A percentile compares a stretch with the other conserved stretches of the same genome.
These are phyloP conservation scores for Drosophila mayri DNA, from an alignment of 1,140 invertebrate genomes.

Conservation along the genomic window DNA sequence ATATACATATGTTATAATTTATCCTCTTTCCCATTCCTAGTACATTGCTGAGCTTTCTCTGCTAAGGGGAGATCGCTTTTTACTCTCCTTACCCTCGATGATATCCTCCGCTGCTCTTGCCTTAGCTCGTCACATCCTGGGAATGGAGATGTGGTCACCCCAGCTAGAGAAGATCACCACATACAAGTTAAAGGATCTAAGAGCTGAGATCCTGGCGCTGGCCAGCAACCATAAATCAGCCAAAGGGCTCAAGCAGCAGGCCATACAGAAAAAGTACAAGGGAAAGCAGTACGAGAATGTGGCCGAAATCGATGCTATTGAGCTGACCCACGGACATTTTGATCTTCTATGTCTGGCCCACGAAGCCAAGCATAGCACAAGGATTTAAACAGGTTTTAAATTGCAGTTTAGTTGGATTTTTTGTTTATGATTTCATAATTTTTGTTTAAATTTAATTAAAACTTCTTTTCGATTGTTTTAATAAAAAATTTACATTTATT, in stretches of 20 bases:
- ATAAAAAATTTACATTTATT: constrained; percentile 57
- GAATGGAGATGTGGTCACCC: constrained; percentile 88
- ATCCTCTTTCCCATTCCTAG: constrained; percentile 85
- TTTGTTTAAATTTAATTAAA: neutral
- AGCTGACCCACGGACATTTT: constrained; percentile 53
- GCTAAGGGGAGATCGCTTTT: constrained; percentile 93
- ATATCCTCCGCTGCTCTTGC: constrained; percentile 93
- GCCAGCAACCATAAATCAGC: constrained; percentile 89
- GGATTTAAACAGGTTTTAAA: neutral
- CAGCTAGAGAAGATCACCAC: constrained; percentile 88
- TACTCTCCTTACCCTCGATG: constrained; percentile 92
- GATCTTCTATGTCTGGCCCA: constrained; percentile 54
- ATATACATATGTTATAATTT: neutral
- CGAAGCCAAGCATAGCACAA: constrained; percentile 22
- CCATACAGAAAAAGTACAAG: constrained; percentile 94
- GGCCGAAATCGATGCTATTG: constrained; percentile 52
- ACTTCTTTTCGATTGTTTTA: neutral
- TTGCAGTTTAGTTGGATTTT: neutral
- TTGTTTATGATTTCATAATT: neutral
- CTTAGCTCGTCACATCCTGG: constrained; percentile 90
- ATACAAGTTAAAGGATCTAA: constrained; percentile 90
- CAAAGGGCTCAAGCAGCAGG: constrained; percentile 89
- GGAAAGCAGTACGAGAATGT: constrained; percentile 87
- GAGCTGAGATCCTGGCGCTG: constrained; percentile 89
- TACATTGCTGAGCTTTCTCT: constrained; percentile 94